These are phyloP conservation scores for Aradophagus sp. DNA, from an alignment of 1,140 invertebrate species.

Conservation along the genomic window DNA sequence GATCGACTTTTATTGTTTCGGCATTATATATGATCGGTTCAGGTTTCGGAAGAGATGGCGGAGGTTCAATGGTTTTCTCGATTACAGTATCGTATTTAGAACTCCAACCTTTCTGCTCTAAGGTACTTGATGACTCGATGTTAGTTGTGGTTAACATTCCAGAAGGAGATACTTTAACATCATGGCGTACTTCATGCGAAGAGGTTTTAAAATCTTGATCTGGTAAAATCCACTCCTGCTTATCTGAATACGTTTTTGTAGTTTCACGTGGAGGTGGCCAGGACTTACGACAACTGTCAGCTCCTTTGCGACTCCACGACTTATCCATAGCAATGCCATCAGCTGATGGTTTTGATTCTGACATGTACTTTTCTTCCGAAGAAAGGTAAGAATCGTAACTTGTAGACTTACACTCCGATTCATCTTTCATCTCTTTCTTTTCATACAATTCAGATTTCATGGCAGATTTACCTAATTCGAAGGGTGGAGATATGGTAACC, in stretches of 20 bases:
- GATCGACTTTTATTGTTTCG: slow-evolving; percentile 73
- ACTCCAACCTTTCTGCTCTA: slow-evolving; percentile 68
- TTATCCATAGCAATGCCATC: slow-evolving; percentile 80
- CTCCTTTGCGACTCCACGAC: slow-evolving; percentile 77
- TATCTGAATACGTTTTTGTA: slow-evolving; percentile 48
- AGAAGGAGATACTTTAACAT: slow-evolving; percentile 64
- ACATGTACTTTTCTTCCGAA: slow-evolving; percentile 50
- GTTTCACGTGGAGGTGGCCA: slow-evolving; percentile 72
- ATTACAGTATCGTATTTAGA: slow-evolving; percentile 62
- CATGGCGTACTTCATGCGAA: slow-evolving; percentile 62
- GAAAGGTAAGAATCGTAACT: slow-evolving; percentile 2
- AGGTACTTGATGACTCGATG: slow-evolving; percentile 63
- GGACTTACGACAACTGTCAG: slow-evolving; percentile 72
- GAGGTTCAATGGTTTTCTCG: slow-evolving; percentile 56
- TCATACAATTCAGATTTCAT: slow-evolving; percentile 28
- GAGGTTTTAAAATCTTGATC: slow-evolving; percentile 66
- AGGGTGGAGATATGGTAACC: slow-evolving; percentile 66
- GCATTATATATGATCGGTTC: slow-evolving; percentile 72
- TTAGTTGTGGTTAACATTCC: slow-evolving; percentile 65
- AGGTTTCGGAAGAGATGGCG: slow-evolving; percentile 49
- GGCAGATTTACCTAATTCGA: slow-evolving; percentile 58
- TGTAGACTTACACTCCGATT: slow-evolving; percentile 30
- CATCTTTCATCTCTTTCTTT: slow-evolving; percentile 51
- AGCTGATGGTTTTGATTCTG: slow-evolving; percentile 75
- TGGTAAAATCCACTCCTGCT: slow-evolving; percentile 65